Conservation (phyloP, 1,140 invertebrate species). For the Rhyacophila brunnea region DNA sequence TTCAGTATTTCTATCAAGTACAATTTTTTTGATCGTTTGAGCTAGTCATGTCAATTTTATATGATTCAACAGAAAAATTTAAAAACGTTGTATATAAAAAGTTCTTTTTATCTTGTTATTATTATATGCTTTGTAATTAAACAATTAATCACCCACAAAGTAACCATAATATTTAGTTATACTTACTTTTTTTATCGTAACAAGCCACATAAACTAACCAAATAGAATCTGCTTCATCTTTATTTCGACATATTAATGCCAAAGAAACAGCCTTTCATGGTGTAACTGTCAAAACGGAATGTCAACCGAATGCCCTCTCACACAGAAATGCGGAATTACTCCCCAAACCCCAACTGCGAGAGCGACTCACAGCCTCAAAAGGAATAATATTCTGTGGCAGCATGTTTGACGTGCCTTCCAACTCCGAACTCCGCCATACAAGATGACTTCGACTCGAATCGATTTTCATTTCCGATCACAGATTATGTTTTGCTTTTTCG, state of each 20-base stretch:
- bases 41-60: too few relatives aligned
- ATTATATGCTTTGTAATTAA: too few relatives aligned
- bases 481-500: constrained; percentile 37
- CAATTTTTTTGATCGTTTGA: too few relatives aligned
- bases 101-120: too few relatives aligned
- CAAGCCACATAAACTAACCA: too few relatives aligned
- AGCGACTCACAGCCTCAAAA: constrained; percentile 27
- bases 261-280: constrained; percentile 24
- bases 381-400: constrained; percentile 7
- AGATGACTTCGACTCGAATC: constrained; percentile 25
- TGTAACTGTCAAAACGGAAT: constrained; percentile 35
- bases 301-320: constrained; percentile 35
- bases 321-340: constrained; percentile 30
- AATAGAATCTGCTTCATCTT: constrained; percentile 12
- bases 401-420: neutral
- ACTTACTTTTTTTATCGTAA: too few relatives aligned
- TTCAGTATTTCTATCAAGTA: too few relatives aligned
- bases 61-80: too few relatives aligned
- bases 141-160: too few relatives aligned
- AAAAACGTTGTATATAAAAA: too few relatives aligned
- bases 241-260: constrained; percentile 20
- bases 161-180: too few relatives aligned
- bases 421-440: neutral
- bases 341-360: neutral
- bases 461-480: constrained; percentile 37